A percentile compares a stretch with the other conserved stretches of the same genome.
These are phyloP conservation scores for Zapornia atra DNA, from an alignment of 2,113 vertebrate genomes.

Conservation along the genomic window DNA sequence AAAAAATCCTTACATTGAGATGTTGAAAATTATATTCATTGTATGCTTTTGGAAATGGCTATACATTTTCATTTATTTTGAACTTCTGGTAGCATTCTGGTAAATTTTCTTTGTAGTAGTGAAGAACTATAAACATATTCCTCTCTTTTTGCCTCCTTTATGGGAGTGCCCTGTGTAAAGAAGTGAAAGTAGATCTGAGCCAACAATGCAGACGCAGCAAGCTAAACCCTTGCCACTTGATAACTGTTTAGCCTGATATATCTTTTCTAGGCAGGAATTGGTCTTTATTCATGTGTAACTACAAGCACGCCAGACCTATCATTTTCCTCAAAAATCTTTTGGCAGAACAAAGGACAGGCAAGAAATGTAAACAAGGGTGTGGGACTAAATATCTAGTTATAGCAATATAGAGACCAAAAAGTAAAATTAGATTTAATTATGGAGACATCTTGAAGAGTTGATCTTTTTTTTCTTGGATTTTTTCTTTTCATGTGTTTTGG, in stretches of 20 bases:
- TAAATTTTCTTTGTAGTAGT: neutral
- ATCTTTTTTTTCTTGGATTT: neutral
- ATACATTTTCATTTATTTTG: neutral
- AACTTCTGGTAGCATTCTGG: neutral
- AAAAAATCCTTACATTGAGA: neutral
- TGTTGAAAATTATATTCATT: neutral
- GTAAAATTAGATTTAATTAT: slow-evolving; percentile 28
- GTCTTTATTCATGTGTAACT: slow-evolving; percentile 12
- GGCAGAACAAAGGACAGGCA: slow-evolving; percentile 11
- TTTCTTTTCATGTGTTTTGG: neutral
- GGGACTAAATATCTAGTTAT: neutral
- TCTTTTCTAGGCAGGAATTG: neutral
- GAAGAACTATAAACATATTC: neutral
- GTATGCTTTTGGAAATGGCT: neutral
- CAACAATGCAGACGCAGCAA: neutral
- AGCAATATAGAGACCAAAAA: neutral
- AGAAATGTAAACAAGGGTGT: slow-evolving; percentile 2
- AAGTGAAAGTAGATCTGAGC: neutral
- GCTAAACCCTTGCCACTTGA: neutral
- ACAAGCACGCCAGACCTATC: neutral
- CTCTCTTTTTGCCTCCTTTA: neutral
- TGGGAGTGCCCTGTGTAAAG: neutral
- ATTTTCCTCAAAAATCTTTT: slow-evolving; percentile 31
- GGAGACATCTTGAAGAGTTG: neutral
- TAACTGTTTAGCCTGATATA: neutral